Conservation (phyloP, 1,140 invertebrate species). For the Adelges cooleyi region DNA sequence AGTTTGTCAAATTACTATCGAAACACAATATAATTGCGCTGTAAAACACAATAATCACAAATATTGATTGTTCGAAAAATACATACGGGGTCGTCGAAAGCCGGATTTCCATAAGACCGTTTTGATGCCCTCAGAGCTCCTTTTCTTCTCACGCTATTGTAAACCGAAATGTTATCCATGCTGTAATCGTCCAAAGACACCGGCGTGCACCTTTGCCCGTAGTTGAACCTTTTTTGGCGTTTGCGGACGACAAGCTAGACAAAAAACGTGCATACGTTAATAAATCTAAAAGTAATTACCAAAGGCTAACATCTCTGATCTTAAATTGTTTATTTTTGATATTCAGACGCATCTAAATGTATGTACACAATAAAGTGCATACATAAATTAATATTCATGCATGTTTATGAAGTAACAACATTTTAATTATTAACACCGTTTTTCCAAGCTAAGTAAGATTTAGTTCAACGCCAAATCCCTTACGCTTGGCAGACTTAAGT, state of each 20-base stretch:
- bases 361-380: no score
- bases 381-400: no score
- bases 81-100: conserved; percentile 76
- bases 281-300: conserved; percentile 23
- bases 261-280: conserved; percentile 30
- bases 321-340: not conserved
- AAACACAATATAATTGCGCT: no score
- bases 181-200: conserved; percentile 79
- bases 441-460: not conserved
- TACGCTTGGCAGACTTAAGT: not conserved
- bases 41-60: no score
- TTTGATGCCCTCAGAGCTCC: conserved; percentile 55
- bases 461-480: no score
- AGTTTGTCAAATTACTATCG: no score
- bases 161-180: conserved; percentile 75
- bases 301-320: not conserved
- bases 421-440: no score
- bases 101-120: conserved; percentile 77
- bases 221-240: conserved; percentile 54
- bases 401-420: no score
- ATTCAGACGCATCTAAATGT: not conserved
- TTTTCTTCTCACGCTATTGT: conserved; percentile 59
- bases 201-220: conserved; percentile 73
- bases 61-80: no score
- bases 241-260: conserved; percentile 57